Evolutionary conservation across 2,797 vertebrate genomes (phyloP).

Genomic region (Schizopygopsis pylzovi): DNA sequence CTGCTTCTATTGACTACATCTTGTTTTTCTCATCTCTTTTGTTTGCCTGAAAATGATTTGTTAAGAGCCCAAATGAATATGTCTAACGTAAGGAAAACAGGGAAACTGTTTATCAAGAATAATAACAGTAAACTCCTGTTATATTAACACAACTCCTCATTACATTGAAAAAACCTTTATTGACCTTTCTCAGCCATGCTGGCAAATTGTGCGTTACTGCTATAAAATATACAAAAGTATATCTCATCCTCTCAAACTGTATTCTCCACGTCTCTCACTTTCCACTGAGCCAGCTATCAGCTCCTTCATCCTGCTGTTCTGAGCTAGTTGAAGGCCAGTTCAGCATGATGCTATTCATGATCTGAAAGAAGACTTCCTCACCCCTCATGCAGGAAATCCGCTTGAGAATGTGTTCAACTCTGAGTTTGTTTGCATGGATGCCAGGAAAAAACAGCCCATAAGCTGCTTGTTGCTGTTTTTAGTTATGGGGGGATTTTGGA

Average conservation of each 20-base stretch:
- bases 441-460: conserved; percentile 62
- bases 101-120: background rate
- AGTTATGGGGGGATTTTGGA: conserved; percentile 52
- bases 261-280: conserved; percentile 19
- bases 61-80: background rate
- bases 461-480: conserved; percentile 57
- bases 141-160: background rate
- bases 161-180: background rate
- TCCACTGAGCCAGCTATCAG: conserved; percentile 44
- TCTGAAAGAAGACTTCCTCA: conserved; percentile 58
- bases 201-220: background rate
- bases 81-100: background rate
- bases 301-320: conserved; percentile 38
- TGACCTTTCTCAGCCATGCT: background rate
- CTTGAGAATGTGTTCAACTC: conserved; percentile 42
- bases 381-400: conserved; percentile 59
- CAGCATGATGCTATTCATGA: conserved; percentile 52
- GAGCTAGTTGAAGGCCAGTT: conserved; percentile 54
- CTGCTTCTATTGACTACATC: background rate
- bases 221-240: background rate
- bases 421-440: conserved; percentile 57
- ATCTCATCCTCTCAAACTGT: conserved; percentile 38
- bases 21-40: background rate
- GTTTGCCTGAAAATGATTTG: background rate
- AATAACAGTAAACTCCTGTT: background rate